Evolutionary conservation across 1,140 invertebrate genomes (phyloP).

Genomic region (Magallana ariakensis): DNA sequence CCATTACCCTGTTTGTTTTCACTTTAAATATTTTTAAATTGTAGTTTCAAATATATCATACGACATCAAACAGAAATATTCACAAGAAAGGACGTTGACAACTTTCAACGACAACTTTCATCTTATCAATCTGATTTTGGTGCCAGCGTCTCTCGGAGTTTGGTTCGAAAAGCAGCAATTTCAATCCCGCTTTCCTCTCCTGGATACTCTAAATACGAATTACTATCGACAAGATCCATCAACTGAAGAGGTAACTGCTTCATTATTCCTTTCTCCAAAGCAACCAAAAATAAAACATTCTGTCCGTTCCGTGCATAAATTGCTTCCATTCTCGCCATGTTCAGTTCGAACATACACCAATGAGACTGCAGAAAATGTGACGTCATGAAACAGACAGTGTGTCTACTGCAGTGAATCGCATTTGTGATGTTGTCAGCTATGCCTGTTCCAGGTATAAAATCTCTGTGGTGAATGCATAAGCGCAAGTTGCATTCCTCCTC

Average conservation of each 20-base stretch:
- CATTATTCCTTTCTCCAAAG: conserved; percentile 37
- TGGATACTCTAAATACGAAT: conserved; percentile 52
- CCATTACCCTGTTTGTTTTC: too few species aligned
- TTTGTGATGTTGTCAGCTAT: conserved; percentile 84
- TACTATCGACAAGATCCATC: conserved; percentile 41
- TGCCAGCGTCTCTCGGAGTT: conserved; percentile 56
- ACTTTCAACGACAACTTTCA: background rate
- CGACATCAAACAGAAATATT: too few species aligned
- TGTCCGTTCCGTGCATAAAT: conserved; percentile 48
- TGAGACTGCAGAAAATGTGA: conserved; percentile 84
- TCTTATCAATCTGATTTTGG: background rate
- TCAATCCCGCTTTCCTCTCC: conserved; percentile 34
- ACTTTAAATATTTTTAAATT: too few species aligned
- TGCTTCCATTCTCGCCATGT: conserved; percentile 75
- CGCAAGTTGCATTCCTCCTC: conserved; percentile 53
- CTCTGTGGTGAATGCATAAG: conserved; percentile 66
- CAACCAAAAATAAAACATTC: conserved; percentile 61
- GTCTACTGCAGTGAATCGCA: conserved; percentile 83
- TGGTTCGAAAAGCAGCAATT: background rate
- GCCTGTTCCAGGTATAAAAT: conserved; percentile 67
- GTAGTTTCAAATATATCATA: too few species aligned
- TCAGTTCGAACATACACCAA: conserved; percentile 86
- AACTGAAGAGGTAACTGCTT: conserved; percentile 23
- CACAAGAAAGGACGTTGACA: too few species aligned
- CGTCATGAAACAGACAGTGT: conserved; percentile 84